phyloP scores from a whole-genome alignment of 92 coral and sea anemone genomes.

The Palythoa grandiflora region DNA sequence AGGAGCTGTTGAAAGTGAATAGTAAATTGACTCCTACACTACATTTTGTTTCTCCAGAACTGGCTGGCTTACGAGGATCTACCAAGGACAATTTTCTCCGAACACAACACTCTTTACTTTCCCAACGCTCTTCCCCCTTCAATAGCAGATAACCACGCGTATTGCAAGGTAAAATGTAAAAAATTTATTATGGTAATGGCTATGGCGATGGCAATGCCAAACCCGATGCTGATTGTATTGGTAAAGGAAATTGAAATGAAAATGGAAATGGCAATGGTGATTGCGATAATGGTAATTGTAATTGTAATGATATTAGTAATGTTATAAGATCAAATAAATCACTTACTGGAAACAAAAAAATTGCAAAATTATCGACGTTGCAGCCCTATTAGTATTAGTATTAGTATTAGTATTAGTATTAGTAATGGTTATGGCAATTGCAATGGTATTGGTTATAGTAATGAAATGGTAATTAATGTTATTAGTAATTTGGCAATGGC shows the following conservation, averaged over 20 bases:
- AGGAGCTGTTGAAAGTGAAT: background rate
- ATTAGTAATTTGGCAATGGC: too few species aligned
- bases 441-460: too few species aligned
- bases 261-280: too few species aligned
- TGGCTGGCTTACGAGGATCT: conserved; percentile 83
- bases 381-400: too few species aligned
- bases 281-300: too few species aligned
- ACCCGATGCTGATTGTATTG: background rate
- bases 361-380: too few species aligned
- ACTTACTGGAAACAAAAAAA: too few species aligned
- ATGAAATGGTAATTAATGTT: too few species aligned
- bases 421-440: too few species aligned
- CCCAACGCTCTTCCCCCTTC: conserved; percentile 63
- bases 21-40: background rate
- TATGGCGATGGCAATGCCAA: background rate
- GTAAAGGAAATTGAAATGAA: background rate
- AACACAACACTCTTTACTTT: conserved; percentile 63
- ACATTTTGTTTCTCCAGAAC: conserved; percentile 47
- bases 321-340: too few species aligned
- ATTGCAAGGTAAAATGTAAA: conserved; percentile 62
- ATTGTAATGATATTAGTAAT: too few species aligned
- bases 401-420: too few species aligned
- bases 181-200: background rate
- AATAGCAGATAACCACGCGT: conserved; percentile 65
- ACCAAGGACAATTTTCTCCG: conserved; percentile 76